These are phyloP conservation scores for Ypsolopha sequella DNA, from an alignment of 2,888 invertebrate species.

Conservation along the genomic window DNA sequence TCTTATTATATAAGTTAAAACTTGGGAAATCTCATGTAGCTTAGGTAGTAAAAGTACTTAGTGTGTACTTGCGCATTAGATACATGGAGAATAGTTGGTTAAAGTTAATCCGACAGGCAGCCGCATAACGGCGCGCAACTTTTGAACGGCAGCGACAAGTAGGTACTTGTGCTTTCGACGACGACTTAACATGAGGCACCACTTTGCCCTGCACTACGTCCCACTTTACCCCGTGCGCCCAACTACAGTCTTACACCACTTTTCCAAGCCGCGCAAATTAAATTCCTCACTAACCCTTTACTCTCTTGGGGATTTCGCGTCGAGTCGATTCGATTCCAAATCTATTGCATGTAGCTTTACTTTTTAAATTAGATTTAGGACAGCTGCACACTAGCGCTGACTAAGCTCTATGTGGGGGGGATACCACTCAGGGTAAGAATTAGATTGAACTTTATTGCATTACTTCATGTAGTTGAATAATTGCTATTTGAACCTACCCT, in stretches of 20 bases:
- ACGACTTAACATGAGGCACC: conserved; percentile 12
- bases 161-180: conserved; percentile 21
- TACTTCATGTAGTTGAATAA: conserved; percentile 8
- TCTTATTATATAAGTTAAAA: too few species aligned
- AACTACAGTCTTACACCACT: conserved; percentile 1
- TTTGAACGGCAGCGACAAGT: conserved; percentile 19
- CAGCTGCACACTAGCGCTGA: conserved; percentile 32
- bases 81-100: neutral
- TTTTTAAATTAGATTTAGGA: conserved; percentile 47
- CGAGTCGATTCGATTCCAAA: conserved; percentile 16
- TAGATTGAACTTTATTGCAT: conserved; percentile 45
- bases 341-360: conserved; percentile 5
- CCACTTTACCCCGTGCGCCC: neutral
- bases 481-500: neutral
- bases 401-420: conserved; percentile 34
- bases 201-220: neutral
- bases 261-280: conserved; percentile 28
- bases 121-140: conserved; percentile 20
- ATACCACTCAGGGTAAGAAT: conserved; percentile 42
- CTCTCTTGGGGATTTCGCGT: conserved; percentile 13
- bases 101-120: conserved; percentile 6
- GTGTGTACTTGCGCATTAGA: neutral
- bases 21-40: too few species aligned
- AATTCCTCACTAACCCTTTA: conserved; percentile 33
- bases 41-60: too few species aligned